Evolutionary conservation across 1,140 invertebrate genomes (phyloP), one percentile per base, ranked within the genome.

Genomic region (Calephelis virginiensis): DNA sequence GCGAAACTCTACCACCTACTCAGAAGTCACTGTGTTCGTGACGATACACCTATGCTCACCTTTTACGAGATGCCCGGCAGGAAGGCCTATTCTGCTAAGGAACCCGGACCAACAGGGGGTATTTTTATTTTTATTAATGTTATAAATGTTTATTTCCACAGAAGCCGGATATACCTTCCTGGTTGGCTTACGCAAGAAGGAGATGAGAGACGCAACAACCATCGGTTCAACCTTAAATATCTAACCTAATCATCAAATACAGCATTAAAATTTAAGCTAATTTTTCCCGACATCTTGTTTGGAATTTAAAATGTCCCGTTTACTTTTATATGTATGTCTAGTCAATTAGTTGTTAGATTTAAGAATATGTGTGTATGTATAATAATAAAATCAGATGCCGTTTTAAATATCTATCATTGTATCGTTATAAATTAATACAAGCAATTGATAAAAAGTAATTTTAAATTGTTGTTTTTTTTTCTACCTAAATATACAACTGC

Each of bases 371-470:
- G 48, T 64, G 63, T 46, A 46, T 46, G 13, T 43, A 50, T 50
- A 56, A 64, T 53, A 53, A 43, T 56, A 56, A 56, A 14, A 8
- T 53, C 49, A 53, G 49, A 56, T 53, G 61, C 53, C 46, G 64
- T 63, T 66, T 67, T 28, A 67, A 72, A 64, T 50, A 7, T 69
- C 67, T 64, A 78, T 86, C 78, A 86, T 80, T 81, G 78, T 87
- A 89, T 87, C 82, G 85, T 89, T 86, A 86, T 81, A 70, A 75
- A 62, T 50, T 50, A 86, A 81, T 84, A 89, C 73, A 89, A 80
- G 84, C 84, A 87, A 82, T 86, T 86, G 74, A 82, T 69, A 83
- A 89, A 89, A 89, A 72, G 77, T 83, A 89, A 85, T 78, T 72
- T 70, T 77, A 78, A 80, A 74, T 65, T 71, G 67, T 78, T 76